Conservation (phyloP, 2,888 invertebrate genomes). For the Tubiluchus corallicola region DNA sequence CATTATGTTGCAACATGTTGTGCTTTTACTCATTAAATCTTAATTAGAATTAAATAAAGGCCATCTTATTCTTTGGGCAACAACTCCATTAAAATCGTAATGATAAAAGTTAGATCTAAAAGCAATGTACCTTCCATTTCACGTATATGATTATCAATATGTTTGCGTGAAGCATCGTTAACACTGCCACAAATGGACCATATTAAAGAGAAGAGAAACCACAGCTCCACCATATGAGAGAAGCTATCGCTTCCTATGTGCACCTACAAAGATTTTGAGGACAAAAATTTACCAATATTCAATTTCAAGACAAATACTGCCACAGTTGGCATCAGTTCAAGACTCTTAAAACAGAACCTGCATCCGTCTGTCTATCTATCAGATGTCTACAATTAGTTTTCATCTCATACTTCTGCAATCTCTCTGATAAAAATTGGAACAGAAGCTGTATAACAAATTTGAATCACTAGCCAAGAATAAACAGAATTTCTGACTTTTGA, state of each 20-base stretch:
- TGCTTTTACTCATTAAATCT: too few species aligned
- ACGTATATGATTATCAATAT: constrained; percentile 30
- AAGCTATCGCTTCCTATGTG: constrained; percentile 27
- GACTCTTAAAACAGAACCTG: not conserved
- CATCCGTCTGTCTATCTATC: too few species aligned
- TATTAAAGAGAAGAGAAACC: constrained; percentile 31
- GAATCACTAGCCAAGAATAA: too few species aligned
- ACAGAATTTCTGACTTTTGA: too few species aligned
- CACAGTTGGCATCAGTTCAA: not conserved
- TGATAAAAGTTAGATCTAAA: not conserved
- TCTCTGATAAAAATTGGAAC: too few species aligned
- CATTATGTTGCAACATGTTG: too few species aligned
- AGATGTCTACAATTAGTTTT: too few species aligned
- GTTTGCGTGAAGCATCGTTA: constrained; percentile 31
- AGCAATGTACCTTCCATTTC: constrained; percentile 51
- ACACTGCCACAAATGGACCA: constrained; percentile 31
- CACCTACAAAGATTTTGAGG: constrained; percentile 16
- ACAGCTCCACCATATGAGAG: constrained; percentile 26
- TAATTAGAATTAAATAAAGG: too few species aligned
- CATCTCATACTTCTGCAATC: too few species aligned
- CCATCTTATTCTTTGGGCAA: too few species aligned
- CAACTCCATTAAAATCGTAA: constrained; percentile 24
- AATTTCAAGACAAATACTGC: not conserved
- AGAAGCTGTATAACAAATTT: too few species aligned
- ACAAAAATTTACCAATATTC: not conserved